phyloP scores from a whole-genome alignment of 2,888 invertebrate species.

The Vanessa cardui region DNA sequence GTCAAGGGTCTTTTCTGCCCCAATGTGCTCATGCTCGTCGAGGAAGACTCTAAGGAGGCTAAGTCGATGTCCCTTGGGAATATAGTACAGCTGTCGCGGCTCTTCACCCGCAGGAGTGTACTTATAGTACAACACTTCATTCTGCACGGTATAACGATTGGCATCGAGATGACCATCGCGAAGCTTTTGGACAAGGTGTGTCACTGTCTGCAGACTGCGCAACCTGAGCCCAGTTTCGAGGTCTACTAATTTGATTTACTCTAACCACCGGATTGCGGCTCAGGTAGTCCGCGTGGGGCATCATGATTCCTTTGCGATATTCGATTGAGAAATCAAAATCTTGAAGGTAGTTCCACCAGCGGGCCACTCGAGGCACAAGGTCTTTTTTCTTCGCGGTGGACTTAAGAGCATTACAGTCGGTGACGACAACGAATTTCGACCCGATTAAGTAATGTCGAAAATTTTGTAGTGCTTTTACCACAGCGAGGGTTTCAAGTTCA shows the following conservation, averaged over 20 bases:
- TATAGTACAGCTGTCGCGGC: neutral
- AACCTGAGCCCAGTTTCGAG: neutral
- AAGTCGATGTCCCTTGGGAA: neutral
- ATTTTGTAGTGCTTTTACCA: constrained; percentile 37
- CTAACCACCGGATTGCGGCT: neutral
- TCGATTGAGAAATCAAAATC: constrained; percentile 41
- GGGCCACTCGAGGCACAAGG: constrained; percentile 46
- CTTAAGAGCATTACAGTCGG: constrained; percentile 51
- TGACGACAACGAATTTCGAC: constrained; percentile 34
- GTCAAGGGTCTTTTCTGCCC: neutral
- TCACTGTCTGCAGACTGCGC: neutral
- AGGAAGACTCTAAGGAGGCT: neutral
- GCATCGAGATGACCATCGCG: neutral
- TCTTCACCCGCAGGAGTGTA: neutral
- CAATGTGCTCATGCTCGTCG: neutral
- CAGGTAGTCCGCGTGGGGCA: constrained; percentile 40
- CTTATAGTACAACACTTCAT: neutral
- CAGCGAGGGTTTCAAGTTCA: constrained; percentile 39
- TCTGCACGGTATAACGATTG: neutral
- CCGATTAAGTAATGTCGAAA: neutral
- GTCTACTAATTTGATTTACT: neutral
- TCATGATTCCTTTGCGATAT: constrained; percentile 39
- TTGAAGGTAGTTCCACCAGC: constrained; percentile 46
- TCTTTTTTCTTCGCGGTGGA: constrained; percentile 46
- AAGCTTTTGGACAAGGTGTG: neutral